Percentiles rank a stretch among this genome's conserved stretches.
phyloP scores from a whole-genome alignment of 2,888 invertebrate genomes.

The Caenorhabditis doughertyi region DNA sequence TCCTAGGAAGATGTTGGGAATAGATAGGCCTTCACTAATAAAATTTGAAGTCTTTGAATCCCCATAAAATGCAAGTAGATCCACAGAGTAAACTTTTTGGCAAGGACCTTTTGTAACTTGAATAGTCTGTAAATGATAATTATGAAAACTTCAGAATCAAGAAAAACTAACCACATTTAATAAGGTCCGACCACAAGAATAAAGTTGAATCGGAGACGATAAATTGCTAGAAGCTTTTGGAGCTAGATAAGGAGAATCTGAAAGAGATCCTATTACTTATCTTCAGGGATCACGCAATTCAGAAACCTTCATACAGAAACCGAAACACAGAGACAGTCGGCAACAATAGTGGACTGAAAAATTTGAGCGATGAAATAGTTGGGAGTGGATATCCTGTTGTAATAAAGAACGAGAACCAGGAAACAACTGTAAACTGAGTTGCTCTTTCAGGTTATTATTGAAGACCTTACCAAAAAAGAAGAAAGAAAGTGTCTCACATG shows the following conservation, averaged over 20 bases:
- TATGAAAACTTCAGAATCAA: neutral
- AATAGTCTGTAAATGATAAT: conserved; percentile 40
- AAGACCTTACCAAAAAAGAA: conserved; percentile 47
- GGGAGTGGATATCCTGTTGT: conserved; percentile 38
- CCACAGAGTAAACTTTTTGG: conserved; percentile 43
- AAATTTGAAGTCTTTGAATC: neutral
- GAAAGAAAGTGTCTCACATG: conserved; percentile 23
- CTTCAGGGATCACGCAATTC: neutral
- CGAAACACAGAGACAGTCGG: conserved; percentile 19
- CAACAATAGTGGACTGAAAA: conserved; percentile 31
- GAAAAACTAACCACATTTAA: conserved; percentile 27
- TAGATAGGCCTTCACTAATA: neutral
- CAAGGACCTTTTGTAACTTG: conserved; percentile 61
- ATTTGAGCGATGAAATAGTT: conserved; percentile 33
- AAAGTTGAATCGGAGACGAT: conserved; percentile 25
- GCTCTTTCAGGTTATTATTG: neutral
- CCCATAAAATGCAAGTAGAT: conserved; percentile 42
- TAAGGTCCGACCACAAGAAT: conserved; percentile 52
- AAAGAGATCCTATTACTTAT: neutral
- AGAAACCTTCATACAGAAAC: conserved; percentile 41
- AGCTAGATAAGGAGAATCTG: conserved; percentile 8
- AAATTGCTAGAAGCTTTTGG: conserved; percentile 9
- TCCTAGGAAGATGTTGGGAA: neutral
- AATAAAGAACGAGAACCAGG: conserved; percentile 29
- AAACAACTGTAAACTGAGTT: conserved; percentile 37